Evolutionary conservation across 2,888 invertebrate genomes (phyloP).

Genomic region (Phalera bucephala): DNA sequence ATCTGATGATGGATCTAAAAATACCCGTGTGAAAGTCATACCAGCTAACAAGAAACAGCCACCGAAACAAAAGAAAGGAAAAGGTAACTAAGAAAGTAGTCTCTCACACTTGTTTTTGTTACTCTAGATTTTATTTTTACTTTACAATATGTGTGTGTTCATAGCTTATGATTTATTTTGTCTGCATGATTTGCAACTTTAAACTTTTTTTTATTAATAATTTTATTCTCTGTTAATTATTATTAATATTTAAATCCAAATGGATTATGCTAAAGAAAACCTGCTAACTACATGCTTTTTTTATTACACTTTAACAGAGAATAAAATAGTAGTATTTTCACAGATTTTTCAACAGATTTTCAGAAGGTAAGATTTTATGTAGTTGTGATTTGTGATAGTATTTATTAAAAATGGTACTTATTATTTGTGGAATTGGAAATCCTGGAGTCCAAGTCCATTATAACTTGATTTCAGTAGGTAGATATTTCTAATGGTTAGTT

Average conservation of each 20-base stretch:
- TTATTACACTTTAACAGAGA: not conserved
- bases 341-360: constrained; percentile 1
- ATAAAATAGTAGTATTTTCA: constrained; percentile 1
- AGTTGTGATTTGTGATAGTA: too few relatives aligned
- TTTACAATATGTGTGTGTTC: constrained; percentile 61
- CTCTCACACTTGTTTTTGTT: not conserved
- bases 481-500: too few relatives aligned
- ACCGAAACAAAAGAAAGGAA: constrained; percentile 28
- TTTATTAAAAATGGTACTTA: too few relatives aligned
- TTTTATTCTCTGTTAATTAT: constrained; percentile 2
- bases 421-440: too few relatives aligned
- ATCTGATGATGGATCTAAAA: constrained; percentile 49
- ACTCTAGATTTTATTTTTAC: constrained; percentile 6
- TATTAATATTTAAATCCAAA: too few relatives aligned
- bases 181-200: constrained; percentile 28
- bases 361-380: constrained; percentile 4
- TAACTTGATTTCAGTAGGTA: too few relatives aligned
- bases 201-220: constrained; percentile 3
- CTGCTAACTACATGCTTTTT: too few relatives aligned
- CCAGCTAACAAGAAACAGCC: constrained; percentile 40
- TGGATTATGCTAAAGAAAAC: too few relatives aligned
- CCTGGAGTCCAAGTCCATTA: too few relatives aligned
- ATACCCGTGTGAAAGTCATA: constrained; percentile 57
- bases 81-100: constrained; percentile 34
- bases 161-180: constrained; percentile 54